Conservation (phyloP, 2,113 vertebrate genomes). For the Hydrolagus affinis region DNA sequence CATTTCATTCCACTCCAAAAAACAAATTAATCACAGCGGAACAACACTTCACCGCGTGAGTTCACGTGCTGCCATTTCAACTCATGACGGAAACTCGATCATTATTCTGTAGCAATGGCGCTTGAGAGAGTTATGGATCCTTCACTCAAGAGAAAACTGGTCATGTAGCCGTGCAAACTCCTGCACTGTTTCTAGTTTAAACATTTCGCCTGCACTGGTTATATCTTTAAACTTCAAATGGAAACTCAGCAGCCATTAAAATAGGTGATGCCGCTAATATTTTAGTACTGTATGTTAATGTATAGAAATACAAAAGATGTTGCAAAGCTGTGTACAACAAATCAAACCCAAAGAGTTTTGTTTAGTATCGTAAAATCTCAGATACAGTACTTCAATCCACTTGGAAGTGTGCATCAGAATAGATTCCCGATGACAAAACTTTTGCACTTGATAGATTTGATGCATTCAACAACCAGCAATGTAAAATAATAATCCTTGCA, state of each 20-base stretch:
- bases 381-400: background rate
- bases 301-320: slow-evolving; percentile 3
- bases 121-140: background rate
- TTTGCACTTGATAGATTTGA: background rate
- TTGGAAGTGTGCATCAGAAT: background rate
- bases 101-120: background rate
- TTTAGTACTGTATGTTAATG: slow-evolving; percentile 4
- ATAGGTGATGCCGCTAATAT: background rate
- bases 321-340: background rate
- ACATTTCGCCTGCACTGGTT: background rate
- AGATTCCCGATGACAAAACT: background rate
- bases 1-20: background rate
- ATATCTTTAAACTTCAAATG: slow-evolving; percentile 6
- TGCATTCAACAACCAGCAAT: background rate
- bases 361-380: background rate
- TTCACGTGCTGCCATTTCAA: background rate
- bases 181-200: slow-evolving; percentile 5
- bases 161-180: background rate
- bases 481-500: background rate
- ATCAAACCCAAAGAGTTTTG: slow-evolving; percentile 5
- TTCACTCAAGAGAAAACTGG: background rate
- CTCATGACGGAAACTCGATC: background rate
- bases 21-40: no score
- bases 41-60: background rate
- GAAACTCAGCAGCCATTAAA: background rate